Evolutionary conservation across 2,888 invertebrate species (phyloP).

Genomic region (Aphidius colemani): DNA sequence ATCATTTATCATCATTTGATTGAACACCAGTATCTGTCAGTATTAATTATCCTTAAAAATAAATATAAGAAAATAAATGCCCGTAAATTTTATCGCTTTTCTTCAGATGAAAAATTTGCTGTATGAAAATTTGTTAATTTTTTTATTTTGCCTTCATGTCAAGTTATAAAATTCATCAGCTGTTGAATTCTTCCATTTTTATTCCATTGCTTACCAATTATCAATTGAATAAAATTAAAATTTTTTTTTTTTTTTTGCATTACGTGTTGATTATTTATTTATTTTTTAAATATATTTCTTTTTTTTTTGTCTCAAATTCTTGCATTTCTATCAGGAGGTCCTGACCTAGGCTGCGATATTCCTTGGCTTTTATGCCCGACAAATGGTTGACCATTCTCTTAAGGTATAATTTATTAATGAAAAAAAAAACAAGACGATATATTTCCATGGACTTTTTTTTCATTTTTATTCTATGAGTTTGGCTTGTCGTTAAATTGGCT

Average conservation of each 20-base stretch:
- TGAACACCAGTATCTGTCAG: conserved; percentile 4
- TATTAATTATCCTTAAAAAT: neutral
- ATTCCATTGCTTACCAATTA: neutral
- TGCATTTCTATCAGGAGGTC: conserved; percentile 24
- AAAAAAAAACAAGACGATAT: neutral
- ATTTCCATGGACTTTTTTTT: neutral
- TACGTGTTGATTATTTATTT: neutral
- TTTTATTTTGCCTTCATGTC: neutral
- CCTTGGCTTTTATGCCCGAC: conserved; percentile 23
- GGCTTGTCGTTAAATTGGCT: conserved; percentile 20
- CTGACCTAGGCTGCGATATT: conserved; percentile 24
- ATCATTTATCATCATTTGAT: too few species aligned
- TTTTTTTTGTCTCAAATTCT: conserved; percentile 19
- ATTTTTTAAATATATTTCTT: conserved; percentile 3
- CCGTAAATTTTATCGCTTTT: neutral
- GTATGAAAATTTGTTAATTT: neutral
- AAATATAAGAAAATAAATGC: conserved; percentile 6
- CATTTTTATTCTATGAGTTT: neutral
- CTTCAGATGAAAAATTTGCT: too few species aligned
- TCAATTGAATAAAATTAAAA: neutral
- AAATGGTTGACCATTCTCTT: conserved; percentile 17
- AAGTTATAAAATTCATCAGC: neutral
- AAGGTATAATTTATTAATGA: conserved; percentile 26
- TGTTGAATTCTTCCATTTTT: neutral
- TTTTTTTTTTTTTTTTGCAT: conserved; percentile 4